These are phyloP conservation scores for Varroa destructor DNA, from an alignment of 1,140 invertebrate species.

Conservation along the genomic window DNA sequence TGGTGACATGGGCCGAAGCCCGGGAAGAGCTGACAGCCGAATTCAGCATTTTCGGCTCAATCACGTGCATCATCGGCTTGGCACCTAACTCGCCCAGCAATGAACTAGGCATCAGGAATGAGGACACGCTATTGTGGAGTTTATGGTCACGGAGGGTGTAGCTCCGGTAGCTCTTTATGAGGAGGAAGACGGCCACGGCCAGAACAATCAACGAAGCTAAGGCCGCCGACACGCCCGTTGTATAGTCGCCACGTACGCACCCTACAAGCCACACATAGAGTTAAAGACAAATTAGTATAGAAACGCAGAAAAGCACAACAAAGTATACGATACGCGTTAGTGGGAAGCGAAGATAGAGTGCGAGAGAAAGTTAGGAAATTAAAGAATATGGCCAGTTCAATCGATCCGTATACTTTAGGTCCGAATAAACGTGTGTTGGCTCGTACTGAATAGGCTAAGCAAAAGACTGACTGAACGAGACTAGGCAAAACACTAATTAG, in stretches of 20 bases:
- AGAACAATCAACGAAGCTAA: slow-evolving; percentile 14
- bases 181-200: slow-evolving; percentile 26
- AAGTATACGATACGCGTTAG: too few relatives aligned
- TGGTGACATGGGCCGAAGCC: slow-evolving; percentile 21
- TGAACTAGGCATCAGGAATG: slow-evolving; percentile 21
- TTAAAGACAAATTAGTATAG: background rate
- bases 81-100: slow-evolving; percentile 5
- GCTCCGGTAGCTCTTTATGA: slow-evolving; percentile 27
- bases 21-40: slow-evolving; percentile 11
- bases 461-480: too few relatives aligned
- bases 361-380: background rate
- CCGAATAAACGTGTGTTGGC: too few relatives aligned
- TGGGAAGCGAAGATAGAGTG: background rate
- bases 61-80: slow-evolving; percentile 23
- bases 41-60: slow-evolving; percentile 23
- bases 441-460: too few relatives aligned
- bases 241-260: slow-evolving; percentile 21
- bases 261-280: background rate
- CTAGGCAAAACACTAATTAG: too few relatives aligned
- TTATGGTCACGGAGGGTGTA: slow-evolving; percentile 6
- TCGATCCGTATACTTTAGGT: too few relatives aligned
- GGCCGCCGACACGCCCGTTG: slow-evolving; percentile 18
- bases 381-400: too few relatives aligned
- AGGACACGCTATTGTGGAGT: slow-evolving; percentile 15
- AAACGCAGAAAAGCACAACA: background rate